Percentiles rank a stretch among this genome's conserved stretches.
These are phyloP conservation scores for Cerastoderma edule DNA, from an alignment of 2,888 invertebrate genomes.

Conservation along the genomic window DNA sequence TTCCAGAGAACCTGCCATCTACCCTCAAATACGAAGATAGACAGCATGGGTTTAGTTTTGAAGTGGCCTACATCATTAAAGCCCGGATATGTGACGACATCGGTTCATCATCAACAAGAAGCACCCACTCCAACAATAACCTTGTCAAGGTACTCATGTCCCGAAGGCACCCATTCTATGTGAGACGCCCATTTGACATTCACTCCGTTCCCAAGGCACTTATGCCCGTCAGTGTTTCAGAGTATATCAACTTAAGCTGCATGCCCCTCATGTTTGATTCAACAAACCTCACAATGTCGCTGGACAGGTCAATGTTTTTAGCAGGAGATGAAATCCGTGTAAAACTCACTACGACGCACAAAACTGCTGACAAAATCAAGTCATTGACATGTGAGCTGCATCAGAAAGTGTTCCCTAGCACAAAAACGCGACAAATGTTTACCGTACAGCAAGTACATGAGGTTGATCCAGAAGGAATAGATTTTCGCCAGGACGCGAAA, in stretches of 20 bases:
- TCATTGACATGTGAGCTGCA: slow-evolving; percentile 69
- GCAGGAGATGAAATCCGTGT: slow-evolving; percentile 77
- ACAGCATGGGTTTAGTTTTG: slow-evolving; percentile 69
- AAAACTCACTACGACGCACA: slow-evolving; percentile 61
- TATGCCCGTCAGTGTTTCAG: slow-evolving; percentile 72
- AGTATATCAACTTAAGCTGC: slow-evolving; percentile 72
- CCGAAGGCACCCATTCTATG: slow-evolving; percentile 66
- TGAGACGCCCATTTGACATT: slow-evolving; percentile 73
- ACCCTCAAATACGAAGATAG: slow-evolving; percentile 68
- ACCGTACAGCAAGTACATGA: slow-evolving; percentile 60
- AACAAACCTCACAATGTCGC: slow-evolving; percentile 63
- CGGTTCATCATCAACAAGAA: slow-evolving; percentile 59
- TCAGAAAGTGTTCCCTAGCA: slow-evolving; percentile 58
- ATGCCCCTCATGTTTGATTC: slow-evolving; percentile 54
- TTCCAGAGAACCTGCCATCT: slow-evolving; percentile 76
- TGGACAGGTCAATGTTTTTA: slow-evolving; percentile 75
- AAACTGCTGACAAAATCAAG: slow-evolving; percentile 66
- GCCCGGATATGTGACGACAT: slow-evolving; percentile 78
- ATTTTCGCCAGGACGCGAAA: slow-evolving; percentile 46
- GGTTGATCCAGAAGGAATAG: slow-evolving; percentile 62
- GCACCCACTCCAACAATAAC: slow-evolving; percentile 61
- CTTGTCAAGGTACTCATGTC: slow-evolving; percentile 73
- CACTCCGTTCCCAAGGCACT: slow-evolving; percentile 70
- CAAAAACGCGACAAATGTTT: slow-evolving; percentile 59
- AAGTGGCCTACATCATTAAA: slow-evolving; percentile 73